Conservation (phyloP, 2,888 invertebrate genomes). For the Oeneis ivallda region DNA sequence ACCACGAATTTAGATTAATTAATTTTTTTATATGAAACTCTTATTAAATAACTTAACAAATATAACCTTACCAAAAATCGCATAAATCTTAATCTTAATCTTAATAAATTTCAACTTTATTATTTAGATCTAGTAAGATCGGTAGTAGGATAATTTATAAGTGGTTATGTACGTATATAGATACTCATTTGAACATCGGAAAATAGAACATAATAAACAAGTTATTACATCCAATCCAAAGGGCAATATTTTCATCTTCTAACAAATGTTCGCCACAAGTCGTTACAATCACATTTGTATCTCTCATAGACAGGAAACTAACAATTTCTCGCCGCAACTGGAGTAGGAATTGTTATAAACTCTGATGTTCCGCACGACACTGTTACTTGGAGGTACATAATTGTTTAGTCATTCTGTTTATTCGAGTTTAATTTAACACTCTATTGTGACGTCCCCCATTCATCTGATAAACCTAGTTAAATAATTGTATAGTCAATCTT, state of each 20-base stretch:
- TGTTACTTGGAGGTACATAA: background rate
- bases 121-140: no score
- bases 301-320: conserved; percentile 68
- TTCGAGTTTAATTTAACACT: conserved; percentile 7
- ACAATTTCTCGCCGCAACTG: conserved; percentile 58
- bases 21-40: no score
- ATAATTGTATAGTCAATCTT: no score
- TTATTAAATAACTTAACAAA: no score
- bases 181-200: background rate
- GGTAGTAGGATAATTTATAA: no score
- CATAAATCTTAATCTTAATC: no score
- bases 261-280: conserved; percentile 62
- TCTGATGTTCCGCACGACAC: conserved; percentile 33
- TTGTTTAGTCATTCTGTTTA: conserved; percentile 11
- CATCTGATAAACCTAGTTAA: no score
- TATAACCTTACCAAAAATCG: no score
- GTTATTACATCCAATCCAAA: background rate
- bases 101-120: no score
- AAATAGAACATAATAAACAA: background rate
- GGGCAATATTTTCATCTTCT: background rate
- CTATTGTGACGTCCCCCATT: background rate
- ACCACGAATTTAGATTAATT: no score
- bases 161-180: no score
- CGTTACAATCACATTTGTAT: conserved; percentile 65
- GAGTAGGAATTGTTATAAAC: conserved; percentile 62